phyloP scores from a whole-genome alignment of 2,888 invertebrate species.

The Odontothrips loti region DNA sequence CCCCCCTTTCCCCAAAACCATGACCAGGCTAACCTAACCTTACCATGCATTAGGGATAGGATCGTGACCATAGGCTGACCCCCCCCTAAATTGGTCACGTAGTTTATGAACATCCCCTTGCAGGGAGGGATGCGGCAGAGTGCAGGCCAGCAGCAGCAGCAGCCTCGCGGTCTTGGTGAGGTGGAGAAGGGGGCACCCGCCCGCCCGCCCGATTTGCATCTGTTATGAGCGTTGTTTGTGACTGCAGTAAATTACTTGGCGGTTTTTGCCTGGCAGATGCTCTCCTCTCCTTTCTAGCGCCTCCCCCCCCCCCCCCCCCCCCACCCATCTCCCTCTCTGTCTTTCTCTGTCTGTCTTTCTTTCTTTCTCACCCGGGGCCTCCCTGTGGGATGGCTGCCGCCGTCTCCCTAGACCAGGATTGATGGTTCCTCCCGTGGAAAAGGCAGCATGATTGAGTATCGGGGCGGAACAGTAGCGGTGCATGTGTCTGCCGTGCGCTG shows the following conservation, averaged over 20 bases:
- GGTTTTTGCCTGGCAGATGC: slow-evolving; percentile 15
- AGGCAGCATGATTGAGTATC: background rate
- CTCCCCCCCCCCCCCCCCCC: background rate
- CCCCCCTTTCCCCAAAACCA: no score
- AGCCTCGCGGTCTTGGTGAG: background rate
- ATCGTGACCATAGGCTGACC: no score
- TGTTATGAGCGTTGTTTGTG: slow-evolving; percentile 19
- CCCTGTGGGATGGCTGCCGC: background rate
- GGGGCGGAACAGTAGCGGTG: no score
- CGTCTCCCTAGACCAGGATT: background rate
- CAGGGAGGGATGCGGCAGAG: no score
- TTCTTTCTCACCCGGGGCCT: background rate
- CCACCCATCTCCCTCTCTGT: background rate
- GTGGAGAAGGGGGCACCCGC: background rate
- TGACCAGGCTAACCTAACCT: no score
- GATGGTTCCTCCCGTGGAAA: background rate
- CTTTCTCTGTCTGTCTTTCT: background rate
- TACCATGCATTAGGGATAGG: no score
- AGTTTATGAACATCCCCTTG: no score
- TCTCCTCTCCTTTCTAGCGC: no score
- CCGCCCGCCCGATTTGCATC: slow-evolving; percentile 6
- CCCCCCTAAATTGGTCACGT: no score
- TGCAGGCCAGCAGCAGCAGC: no score
- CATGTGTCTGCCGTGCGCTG: no score
- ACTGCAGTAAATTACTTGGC: background rate